phyloP scores from a whole-genome alignment of 2,888 invertebrate species.

The Acanthosepion lycidas region DNA sequence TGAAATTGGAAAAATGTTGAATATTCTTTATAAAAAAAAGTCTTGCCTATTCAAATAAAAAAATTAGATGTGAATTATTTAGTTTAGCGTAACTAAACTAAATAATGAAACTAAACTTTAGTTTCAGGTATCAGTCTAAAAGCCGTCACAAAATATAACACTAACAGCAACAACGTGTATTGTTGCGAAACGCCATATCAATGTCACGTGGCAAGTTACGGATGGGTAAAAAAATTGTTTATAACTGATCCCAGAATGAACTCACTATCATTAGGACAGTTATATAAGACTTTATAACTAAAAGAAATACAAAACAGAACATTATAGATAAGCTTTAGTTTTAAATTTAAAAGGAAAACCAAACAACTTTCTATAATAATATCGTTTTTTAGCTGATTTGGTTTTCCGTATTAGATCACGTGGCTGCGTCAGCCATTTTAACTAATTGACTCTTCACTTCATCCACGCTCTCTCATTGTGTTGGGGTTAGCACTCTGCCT shows the following conservation, averaged over 20 bases:
- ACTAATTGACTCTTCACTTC: neutral
- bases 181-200: neutral
- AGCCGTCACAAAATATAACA: neutral
- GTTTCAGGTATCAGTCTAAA: neutral
- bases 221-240: conserved; percentile 1
- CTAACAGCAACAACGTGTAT: neutral
- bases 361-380: neutral
- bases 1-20: too few relatives aligned
- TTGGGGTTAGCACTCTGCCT: neutral
- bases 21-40: neutral
- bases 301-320: too few relatives aligned
- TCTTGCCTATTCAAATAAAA: neutral
- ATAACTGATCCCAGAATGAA: neutral
- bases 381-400: neutral
- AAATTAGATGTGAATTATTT: neutral
- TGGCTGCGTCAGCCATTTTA: neutral
- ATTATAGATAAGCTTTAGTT: too few relatives aligned
- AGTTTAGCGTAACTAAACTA: too few relatives aligned
- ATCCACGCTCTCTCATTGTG: neutral
- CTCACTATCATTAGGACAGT: neutral
- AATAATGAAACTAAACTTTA: too few relatives aligned
- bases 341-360: neutral
- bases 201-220: conserved; percentile 12
- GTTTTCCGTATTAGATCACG: conserved; percentile 33
- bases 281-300: neutral